A percentile compares a stretch with the other conserved stretches of the same genome.
These are phyloP conservation scores for Scaptomyza reducta DNA, from an alignment of 2,888 invertebrate genomes.

Conservation along the genomic window DNA sequence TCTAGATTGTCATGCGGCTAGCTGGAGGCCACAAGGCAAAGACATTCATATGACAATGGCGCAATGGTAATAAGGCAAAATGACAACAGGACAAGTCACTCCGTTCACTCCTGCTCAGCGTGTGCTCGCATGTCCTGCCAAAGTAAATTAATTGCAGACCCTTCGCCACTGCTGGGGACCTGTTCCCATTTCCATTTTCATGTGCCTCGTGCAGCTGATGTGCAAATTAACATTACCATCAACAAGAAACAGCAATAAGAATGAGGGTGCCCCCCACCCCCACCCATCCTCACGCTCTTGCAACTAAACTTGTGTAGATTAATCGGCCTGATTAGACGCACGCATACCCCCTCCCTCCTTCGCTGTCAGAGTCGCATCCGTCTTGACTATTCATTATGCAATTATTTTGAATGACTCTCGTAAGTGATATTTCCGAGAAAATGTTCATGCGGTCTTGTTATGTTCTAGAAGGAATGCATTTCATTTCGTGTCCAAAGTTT, in stretches of 20 bases:
- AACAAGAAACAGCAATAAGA: slow-evolving; percentile 44
- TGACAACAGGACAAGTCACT: slow-evolving; percentile 49
- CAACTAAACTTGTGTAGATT: slow-evolving; percentile 69
- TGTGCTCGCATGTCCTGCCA: slow-evolving; percentile 75
- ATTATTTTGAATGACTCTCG: slow-evolving; percentile 82
- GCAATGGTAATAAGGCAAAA: slow-evolving; percentile 60
- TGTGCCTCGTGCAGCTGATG: slow-evolving; percentile 47
- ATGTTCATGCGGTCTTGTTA: slow-evolving; percentile 31
- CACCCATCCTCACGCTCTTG: background rate
- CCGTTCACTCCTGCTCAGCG: slow-evolving; percentile 42
- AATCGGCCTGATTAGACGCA: slow-evolving; percentile 77
- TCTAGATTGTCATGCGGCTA: slow-evolving; percentile 59
- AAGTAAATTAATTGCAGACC: slow-evolving; percentile 76
- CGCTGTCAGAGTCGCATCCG: slow-evolving; percentile 21
- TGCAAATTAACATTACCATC: slow-evolving; percentile 78
- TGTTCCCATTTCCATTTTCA: slow-evolving; percentile 38
- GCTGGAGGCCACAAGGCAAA: slow-evolving; percentile 26
- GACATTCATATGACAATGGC: slow-evolving; percentile 63
- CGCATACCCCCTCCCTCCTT: slow-evolving; percentile 35
- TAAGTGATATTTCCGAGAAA: slow-evolving; percentile 75
- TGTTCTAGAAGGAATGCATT: slow-evolving; percentile 22
- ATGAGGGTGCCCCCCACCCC: slow-evolving; percentile 17
- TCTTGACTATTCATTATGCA: slow-evolving; percentile 75
- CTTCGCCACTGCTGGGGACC: slow-evolving; percentile 25
- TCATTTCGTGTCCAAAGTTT: slow-evolving; percentile 9